These are phyloP conservation scores for Drosophila stalkeri DNA, from an alignment of 2,888 invertebrate species.

Conservation along the genomic window DNA sequence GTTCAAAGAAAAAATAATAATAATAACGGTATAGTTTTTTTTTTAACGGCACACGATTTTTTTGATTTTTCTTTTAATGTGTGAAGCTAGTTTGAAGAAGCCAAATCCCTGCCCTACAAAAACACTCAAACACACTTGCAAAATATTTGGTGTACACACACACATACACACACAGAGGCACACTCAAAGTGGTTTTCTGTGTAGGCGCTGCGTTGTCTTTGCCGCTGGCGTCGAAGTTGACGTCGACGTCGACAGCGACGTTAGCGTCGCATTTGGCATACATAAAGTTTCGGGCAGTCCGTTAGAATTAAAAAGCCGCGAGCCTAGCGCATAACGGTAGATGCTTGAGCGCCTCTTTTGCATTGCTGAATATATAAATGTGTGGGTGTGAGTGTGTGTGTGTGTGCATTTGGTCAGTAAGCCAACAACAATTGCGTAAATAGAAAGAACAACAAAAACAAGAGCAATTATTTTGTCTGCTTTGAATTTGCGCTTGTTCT, in stretches of 20 bases:
- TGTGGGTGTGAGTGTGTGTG: neutral
- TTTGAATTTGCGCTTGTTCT: constrained; percentile 21
- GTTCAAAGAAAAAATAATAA: neutral
- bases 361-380: neutral
- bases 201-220: constrained; percentile 22
- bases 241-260: constrained; percentile 16
- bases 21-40: constrained; percentile 15
- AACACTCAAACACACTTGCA: constrained; percentile 6
- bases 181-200: constrained; percentile 21
- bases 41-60: neutral
- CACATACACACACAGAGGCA: constrained; percentile 12
- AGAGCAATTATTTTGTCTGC: constrained; percentile 24
- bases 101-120: constrained; percentile 53
- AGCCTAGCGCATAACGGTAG: constrained; percentile 32
- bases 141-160: constrained; percentile 46
- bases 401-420: constrained; percentile 62
- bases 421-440: constrained; percentile 57
- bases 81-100: constrained; percentile 15
- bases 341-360: constrained; percentile 8
- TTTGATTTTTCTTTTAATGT: constrained; percentile 21
- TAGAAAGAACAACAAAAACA: constrained; percentile 37
- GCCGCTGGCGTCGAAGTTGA: constrained; percentile 8
- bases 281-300: constrained; percentile 44
- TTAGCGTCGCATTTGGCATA: constrained; percentile 51
- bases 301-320: constrained; percentile 29